Percentiles rank a stretch among this genome's conserved stretches.
phyloP scores from a whole-genome alignment of 37 sponge, comb jelly and placozoan species.

The Eunapius fragilis region DNA sequence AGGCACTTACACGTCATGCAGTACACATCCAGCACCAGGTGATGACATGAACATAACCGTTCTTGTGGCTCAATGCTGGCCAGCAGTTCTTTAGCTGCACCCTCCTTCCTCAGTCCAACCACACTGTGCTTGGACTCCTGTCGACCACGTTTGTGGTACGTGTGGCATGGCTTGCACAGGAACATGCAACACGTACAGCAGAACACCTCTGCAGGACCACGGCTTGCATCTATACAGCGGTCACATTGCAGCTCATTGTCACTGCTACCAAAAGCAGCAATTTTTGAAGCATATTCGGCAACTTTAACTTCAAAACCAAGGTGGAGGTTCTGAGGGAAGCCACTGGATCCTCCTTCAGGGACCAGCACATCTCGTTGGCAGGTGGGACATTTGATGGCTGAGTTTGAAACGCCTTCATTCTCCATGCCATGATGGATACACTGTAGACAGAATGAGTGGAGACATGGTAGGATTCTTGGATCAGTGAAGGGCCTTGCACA shows the following conservation, averaged over 20 bases:
- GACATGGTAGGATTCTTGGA: constrained; percentile 51
- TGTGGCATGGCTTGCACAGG: constrained; percentile 30
- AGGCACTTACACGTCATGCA: constrained; percentile 24
- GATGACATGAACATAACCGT: neutral
- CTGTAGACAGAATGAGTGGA: constrained; percentile 54
- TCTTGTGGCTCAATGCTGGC: neutral
- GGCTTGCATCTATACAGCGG: constrained; percentile 7
- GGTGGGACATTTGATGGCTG: constrained; percentile 36
- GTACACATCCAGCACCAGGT: constrained; percentile 27
- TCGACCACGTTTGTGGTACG: constrained; percentile 25
- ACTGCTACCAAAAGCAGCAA: no score
- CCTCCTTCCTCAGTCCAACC: constrained; percentile 3
- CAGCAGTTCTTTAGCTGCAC: neutral
- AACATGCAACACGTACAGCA: constrained; percentile 48
- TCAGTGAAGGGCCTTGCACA: constrained; percentile 33
- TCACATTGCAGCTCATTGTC: constrained; percentile 19
- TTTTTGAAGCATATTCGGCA: constrained; percentile 18
- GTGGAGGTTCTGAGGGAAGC: constrained; percentile 24
- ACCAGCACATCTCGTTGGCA: neutral
- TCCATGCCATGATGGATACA: constrained; percentile 35
- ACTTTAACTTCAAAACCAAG: constrained; percentile 44
- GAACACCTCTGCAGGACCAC: constrained; percentile 35
- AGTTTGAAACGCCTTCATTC: neutral
- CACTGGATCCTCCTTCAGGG: constrained; percentile 18
- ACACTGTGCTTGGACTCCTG: constrained; percentile 32